These are phyloP conservation scores for Drosophila carrolli DNA, from an alignment of 1,140 invertebrate species.

Conservation along the genomic window DNA sequence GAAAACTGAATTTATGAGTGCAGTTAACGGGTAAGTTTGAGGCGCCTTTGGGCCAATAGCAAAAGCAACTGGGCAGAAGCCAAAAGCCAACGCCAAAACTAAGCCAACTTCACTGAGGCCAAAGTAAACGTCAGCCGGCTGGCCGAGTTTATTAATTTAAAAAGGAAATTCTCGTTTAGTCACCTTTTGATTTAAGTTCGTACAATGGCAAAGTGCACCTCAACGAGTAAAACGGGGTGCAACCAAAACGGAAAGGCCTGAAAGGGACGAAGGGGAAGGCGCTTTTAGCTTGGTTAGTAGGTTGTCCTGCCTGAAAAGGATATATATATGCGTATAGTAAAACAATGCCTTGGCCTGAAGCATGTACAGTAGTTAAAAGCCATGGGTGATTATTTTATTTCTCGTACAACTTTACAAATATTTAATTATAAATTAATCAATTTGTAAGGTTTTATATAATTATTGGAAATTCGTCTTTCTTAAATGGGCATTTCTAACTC, in stretches of 20 bases:
- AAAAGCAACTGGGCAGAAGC: conserved; percentile 32
- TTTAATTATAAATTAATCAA: too few species aligned
- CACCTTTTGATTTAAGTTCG: conserved; percentile 81
- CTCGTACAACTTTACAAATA: too few species aligned
- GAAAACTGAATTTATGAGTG: conserved; percentile 70
- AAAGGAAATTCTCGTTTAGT: conserved; percentile 84
- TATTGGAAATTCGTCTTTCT: too few species aligned
- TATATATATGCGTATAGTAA: conserved; percentile 7
- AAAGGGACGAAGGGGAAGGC: background rate
- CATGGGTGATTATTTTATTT: too few species aligned
- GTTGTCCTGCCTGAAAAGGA: conserved; percentile 30
- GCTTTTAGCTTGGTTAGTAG: conserved; percentile 30
- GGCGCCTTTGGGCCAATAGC: conserved; percentile 36
- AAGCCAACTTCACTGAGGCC: conserved; percentile 15
- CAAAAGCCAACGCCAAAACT: conserved; percentile 15
- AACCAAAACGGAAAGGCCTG: conserved; percentile 1
- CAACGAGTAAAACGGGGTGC: conserved; percentile 5
- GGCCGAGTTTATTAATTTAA: conserved; percentile 81
- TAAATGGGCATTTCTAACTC: too few species aligned
- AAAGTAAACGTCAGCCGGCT: conserved; percentile 29
- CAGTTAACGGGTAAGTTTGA: conserved; percentile 76
- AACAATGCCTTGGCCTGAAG: background rate
- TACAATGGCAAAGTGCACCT: conserved; percentile 39
- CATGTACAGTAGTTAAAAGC: too few species aligned
- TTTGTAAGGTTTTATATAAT: too few species aligned